Evolutionary conservation across 2,797 vertebrate species (phyloP).

Genomic region (Artibeus jamaicensis): DNA sequence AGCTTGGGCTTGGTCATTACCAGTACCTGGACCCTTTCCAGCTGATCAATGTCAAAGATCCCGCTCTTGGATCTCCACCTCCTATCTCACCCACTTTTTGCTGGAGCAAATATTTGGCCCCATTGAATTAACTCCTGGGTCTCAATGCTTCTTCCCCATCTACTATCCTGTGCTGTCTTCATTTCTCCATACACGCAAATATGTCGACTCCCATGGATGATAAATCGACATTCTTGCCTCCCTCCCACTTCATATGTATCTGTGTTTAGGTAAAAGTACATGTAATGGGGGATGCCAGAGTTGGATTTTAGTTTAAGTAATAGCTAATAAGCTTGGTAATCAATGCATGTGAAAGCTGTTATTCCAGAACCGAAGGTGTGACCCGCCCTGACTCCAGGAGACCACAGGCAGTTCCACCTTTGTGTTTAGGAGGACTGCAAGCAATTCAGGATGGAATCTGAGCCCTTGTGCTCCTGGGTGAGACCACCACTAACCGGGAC

Average conservation of each 20-base stretch:
- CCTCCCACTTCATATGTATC: background rate
- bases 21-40: background rate
- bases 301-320: no score
- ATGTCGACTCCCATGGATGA: background rate
- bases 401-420: no score
- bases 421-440: no score
- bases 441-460: no score
- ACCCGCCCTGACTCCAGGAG: no score
- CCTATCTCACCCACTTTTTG: background rate
- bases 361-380: no score
- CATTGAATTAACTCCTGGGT: background rate
- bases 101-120: background rate
- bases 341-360: no score
- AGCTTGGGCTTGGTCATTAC: no score
- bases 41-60: background rate
- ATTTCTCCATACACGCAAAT: background rate
- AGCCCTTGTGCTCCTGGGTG: no score
- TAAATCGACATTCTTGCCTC: background rate
- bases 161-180: background rate
- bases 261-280: background rate
- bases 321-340: no score
- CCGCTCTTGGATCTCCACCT: background rate
- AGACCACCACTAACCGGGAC: no score
- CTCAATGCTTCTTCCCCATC: background rate
- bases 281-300: no score